These are phyloP conservation scores for Ctenopoma multispine DNA, from an alignment of 2,797 vertebrate species.

Conservation along the genomic window DNA sequence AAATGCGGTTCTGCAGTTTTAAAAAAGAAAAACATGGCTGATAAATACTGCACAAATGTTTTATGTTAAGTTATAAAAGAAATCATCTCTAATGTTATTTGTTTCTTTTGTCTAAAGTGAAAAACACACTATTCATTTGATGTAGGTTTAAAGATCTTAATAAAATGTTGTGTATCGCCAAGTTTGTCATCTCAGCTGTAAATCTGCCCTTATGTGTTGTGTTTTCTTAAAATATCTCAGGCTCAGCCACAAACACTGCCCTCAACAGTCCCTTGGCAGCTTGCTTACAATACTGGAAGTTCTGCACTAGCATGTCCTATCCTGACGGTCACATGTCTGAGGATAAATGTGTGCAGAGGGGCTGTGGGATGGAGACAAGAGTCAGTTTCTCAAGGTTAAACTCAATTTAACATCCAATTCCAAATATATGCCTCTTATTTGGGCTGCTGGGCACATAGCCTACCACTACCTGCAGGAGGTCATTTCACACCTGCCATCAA, in stretches of 20 bases:
- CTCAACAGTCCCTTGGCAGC: conserved; percentile 25
- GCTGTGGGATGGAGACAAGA: conserved; percentile 44
- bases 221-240: conserved; percentile 33
- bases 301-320: conserved; percentile 32
- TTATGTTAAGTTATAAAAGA: neutral
- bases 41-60: conserved; percentile 33
- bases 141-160: conserved; percentile 19
- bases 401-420: conserved; percentile 75
- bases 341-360: conserved; percentile 49
- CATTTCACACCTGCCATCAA: conserved; percentile 79
- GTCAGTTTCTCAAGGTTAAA: conserved; percentile 70
- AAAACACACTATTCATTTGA: neutral
- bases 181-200: conserved; percentile 37
- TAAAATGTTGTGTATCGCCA: conserved; percentile 16
- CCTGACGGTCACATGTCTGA: conserved; percentile 40
- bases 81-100: conserved; percentile 5
- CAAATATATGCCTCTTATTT: conserved; percentile 70
- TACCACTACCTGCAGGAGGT: conserved; percentile 72
- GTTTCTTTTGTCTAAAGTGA: conserved; percentile 10
- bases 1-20: conserved; percentile 91
- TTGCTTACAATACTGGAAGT: conserved; percentile 33
- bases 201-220: conserved; percentile 38
- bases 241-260: conserved; percentile 8
- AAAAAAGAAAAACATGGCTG: conserved; percentile 9
- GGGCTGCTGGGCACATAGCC: conserved; percentile 45